phyloP scores from a whole-genome alignment of 2,113 vertebrate species.

The Lasiurus borealis region DNA sequence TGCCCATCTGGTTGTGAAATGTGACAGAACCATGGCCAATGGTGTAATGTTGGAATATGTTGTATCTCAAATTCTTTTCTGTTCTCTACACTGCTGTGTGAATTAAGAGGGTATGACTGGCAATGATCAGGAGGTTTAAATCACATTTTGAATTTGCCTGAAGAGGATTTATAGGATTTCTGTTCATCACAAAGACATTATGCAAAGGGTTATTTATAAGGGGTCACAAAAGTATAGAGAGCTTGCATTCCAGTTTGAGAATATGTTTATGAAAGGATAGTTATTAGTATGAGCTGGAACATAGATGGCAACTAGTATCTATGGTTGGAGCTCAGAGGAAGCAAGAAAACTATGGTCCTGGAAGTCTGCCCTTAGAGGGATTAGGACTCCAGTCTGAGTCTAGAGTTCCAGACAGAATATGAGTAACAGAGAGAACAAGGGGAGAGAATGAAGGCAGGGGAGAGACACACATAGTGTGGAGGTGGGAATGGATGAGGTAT shows the following conservation, averaged over 20 bases:
- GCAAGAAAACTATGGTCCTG: background rate
- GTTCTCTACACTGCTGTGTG: background rate
- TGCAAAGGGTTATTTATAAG: background rate
- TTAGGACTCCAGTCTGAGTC: background rate
- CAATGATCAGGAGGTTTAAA: slow-evolving; percentile 30
- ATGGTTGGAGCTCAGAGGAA: background rate
- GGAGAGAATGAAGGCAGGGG: background rate
- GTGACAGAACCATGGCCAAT: slow-evolving; percentile 39
- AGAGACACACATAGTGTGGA: background rate
- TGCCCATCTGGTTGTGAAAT: slow-evolving; percentile 76
- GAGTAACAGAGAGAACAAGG: background rate
- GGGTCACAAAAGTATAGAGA: background rate
- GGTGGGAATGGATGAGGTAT: background rate
- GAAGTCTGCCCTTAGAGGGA: background rate
- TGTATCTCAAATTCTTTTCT: slow-evolving; percentile 55
- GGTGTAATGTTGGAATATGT: slow-evolving; percentile 50
- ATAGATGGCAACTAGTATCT: background rate
- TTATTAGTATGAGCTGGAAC: background rate
- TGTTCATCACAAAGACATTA: background rate
- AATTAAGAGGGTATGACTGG: slow-evolving; percentile 29
- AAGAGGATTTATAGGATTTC: slow-evolving; percentile 54
- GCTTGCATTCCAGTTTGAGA: background rate
- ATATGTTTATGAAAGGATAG: background rate
- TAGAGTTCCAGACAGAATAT: background rate
- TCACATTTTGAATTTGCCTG: slow-evolving; percentile 36